phyloP scores from a whole-genome alignment of 2,113 vertebrate genomes.

The Otis tarda region DNA sequence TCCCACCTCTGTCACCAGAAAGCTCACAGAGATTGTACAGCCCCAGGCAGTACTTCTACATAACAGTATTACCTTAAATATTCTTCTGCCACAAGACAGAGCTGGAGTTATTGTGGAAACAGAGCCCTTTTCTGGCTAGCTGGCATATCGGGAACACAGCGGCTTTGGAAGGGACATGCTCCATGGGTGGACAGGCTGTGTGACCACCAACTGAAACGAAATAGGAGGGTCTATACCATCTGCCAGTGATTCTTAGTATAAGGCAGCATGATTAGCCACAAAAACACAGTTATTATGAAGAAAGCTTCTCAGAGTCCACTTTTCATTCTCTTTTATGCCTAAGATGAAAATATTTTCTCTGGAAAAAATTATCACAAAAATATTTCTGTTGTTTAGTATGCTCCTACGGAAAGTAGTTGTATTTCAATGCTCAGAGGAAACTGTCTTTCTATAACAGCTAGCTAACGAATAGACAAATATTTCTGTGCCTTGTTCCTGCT shows the following conservation, averaged over 20 bases:
- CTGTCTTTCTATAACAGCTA: background rate
- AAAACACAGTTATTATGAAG: background rate
- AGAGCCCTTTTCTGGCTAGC: background rate
- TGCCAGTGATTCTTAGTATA: background rate
- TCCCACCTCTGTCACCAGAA: background rate
- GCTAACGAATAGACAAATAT: background rate
- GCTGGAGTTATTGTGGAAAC: background rate
- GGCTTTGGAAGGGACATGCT: background rate
- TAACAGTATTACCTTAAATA: background rate
- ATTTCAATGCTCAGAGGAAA: background rate
- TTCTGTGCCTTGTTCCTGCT: background rate
- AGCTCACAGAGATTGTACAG: background rate
- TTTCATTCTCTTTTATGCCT: background rate
- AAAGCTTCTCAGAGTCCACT: background rate
- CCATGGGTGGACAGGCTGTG: fast-evolving
- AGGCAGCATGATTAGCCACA: background rate
- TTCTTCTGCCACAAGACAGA: background rate
- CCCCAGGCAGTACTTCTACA: background rate
- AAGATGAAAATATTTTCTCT: background rate
- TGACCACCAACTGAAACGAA: background rate
- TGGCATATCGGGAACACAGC: background rate
- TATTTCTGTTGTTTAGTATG: background rate
- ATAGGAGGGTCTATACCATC: background rate
- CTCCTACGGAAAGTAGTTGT: background rate
- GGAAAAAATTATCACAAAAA: background rate